Percentiles rank a stretch among this genome's conserved stretches.
Evolutionary conservation across 2,888 invertebrate genomes (phyloP).

Genomic region (Belgica antarctica): DNA sequence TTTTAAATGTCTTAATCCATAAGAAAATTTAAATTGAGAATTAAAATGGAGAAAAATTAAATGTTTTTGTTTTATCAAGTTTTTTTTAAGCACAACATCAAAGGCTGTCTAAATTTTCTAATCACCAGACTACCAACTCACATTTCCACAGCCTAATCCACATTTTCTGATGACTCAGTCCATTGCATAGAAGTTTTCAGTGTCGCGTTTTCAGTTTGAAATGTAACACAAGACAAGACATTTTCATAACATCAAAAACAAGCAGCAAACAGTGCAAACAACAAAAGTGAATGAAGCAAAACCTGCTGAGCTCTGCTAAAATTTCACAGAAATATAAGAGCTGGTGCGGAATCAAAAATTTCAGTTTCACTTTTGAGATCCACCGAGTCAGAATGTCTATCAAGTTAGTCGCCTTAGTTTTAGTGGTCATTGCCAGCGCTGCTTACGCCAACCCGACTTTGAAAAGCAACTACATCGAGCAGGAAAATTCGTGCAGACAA

Average conservation of each 20-base stretch:
- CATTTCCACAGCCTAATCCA: no score
- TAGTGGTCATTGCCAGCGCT: neutral
- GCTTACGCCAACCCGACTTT: neutral
- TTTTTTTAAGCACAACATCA: neutral
- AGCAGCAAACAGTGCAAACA: no score
- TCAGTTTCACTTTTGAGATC: conserved; percentile 24
- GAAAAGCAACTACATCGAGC: conserved; percentile 49
- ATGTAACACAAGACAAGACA: no score
- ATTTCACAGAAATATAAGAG: conserved; percentile 32
- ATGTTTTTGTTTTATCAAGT: neutral
- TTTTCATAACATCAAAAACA: no score
- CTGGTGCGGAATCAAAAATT: neutral
- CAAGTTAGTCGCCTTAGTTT: neutral
- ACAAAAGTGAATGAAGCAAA: conserved; percentile 5
- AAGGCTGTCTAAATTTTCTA: no score
- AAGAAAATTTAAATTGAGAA: conserved; percentile 1
- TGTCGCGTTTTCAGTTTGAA: conserved; percentile 23
- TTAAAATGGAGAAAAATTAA: neutral
- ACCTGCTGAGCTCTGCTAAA: conserved; percentile 23
- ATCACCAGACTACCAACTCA: no score
- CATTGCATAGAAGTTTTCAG: neutral
- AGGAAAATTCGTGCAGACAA: conserved; percentile 51
- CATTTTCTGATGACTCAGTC: neutral
- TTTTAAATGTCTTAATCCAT: neutral
- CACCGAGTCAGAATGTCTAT: conserved; percentile 11